Evolutionary conservation across 2,888 invertebrate genomes (phyloP).

Genomic region (Branchipolynoe longqiensis): DNA sequence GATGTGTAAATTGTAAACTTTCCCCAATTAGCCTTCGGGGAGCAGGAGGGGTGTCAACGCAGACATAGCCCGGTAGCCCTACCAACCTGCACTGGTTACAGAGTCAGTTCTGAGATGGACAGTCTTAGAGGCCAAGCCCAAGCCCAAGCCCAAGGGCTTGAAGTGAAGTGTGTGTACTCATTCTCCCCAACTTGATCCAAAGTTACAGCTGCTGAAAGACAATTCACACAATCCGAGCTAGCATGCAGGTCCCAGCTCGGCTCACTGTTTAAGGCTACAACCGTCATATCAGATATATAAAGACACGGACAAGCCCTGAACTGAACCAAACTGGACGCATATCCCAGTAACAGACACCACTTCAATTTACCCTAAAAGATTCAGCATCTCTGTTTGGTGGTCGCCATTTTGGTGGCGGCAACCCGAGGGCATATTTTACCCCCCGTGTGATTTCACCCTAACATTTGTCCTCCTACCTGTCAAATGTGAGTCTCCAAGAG

Average conservation of each 20-base stretch:
- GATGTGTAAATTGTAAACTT: too few relatives aligned
- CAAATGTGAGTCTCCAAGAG: neutral
- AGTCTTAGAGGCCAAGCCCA: too few relatives aligned
- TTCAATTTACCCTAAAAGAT: too few relatives aligned
- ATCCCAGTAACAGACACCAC: neutral
- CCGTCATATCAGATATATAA: neutral
- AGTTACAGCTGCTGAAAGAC: neutral
- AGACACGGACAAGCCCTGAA: neutral
- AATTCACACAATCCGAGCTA: neutral
- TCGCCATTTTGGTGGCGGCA: constrained; percentile 31
- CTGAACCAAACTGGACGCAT: neutral
- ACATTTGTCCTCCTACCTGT: neutral
- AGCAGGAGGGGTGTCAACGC: too few relatives aligned
- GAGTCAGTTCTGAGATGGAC: too few relatives aligned
- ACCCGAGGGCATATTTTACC: neutral
- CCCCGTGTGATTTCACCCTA: neutral
- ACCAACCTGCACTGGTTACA: too few relatives aligned
- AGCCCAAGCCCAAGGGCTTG: too few relatives aligned
- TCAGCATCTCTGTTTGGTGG: constrained; percentile 32
- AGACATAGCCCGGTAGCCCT: too few relatives aligned
- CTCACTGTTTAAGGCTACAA: neutral
- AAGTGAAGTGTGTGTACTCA: too few relatives aligned
- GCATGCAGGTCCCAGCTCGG: neutral
- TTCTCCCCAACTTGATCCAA: too few relatives aligned
- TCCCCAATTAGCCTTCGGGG: too few relatives aligned